Percentiles rank a stretch among this genome's conserved stretches.
These are phyloP conservation scores for Heliconius eleuchia DNA, from an alignment of 1,140 invertebrate species.

Conservation along the genomic window DNA sequence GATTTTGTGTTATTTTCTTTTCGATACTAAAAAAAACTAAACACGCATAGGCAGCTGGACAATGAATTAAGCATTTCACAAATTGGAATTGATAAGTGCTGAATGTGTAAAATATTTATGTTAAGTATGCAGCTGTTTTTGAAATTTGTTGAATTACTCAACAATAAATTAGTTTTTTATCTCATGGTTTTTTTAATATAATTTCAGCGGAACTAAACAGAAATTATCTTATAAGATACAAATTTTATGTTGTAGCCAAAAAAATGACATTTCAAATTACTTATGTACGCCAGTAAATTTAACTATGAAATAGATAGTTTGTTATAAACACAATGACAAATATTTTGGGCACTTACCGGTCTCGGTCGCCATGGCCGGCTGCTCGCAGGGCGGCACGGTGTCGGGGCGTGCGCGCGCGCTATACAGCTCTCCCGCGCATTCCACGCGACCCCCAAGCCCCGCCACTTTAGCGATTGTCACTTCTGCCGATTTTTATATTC, in stretches of 20 bases:
- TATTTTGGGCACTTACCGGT: slow-evolving; percentile 62
- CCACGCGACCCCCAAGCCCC: slow-evolving; percentile 64
- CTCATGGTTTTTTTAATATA: background rate
- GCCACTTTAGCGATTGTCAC: slow-evolving; percentile 66
- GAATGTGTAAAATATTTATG: slow-evolving; percentile 7
- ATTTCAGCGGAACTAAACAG: background rate
- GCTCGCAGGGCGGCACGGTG: slow-evolving; percentile 75
- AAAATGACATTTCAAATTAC: background rate
- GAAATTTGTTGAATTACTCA: background rate
- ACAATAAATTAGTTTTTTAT: background rate
- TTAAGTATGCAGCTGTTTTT: background rate
- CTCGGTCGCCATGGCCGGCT: slow-evolving; percentile 79
- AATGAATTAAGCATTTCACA: background rate
- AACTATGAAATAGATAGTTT: background rate
- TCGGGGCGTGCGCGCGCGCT: slow-evolving; percentile 72
- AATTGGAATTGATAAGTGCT: background rate
- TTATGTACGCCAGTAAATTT: background rate
- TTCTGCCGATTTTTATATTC: slow-evolving; percentile 40
- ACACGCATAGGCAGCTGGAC: background rate
- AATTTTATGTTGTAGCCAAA: background rate
- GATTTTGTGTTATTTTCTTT: background rate
- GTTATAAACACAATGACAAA: slow-evolving; percentile 16
- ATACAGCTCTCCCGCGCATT: slow-evolving; percentile 74
- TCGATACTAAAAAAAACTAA: background rate
- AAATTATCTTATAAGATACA: background rate